phyloP scores from a whole-genome alignment of 1,140 invertebrate species.

The Theocolax elegans region DNA sequence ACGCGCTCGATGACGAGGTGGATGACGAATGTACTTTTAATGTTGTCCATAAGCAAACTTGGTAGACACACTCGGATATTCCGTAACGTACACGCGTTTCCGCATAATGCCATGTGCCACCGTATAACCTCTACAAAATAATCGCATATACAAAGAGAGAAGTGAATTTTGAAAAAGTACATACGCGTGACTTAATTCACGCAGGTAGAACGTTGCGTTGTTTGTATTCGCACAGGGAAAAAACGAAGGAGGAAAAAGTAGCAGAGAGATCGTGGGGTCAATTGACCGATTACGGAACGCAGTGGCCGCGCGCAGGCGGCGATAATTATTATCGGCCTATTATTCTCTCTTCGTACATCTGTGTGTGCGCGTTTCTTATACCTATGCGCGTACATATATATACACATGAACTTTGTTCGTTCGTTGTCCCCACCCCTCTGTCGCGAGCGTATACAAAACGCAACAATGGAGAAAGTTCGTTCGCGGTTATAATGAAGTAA shows the following conservation, averaged over 20 bases:
- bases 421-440: background rate
- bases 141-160: conserved; percentile 25
- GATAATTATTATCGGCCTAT: conserved; percentile 32
- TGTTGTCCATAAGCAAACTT: background rate
- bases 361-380: too few relatives aligned
- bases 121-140: too few relatives aligned
- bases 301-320: background rate
- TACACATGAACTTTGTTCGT: too few relatives aligned
- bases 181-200: too few relatives aligned
- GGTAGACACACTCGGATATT: background rate
- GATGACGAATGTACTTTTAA: too few relatives aligned
- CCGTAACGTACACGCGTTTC: background rate
- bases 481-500: conserved; percentile 1
- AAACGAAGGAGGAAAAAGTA: background rate
- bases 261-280: background rate
- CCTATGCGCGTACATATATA: too few relatives aligned
- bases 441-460: background rate
- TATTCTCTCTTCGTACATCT: background rate
- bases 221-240: too few relatives aligned
- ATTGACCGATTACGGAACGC: conserved; percentile 6
- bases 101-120: background rate
- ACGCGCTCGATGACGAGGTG: conserved; percentile 8
- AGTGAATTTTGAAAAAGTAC: too few relatives aligned
- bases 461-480: conserved; percentile 4
- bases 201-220: too few relatives aligned